Conservation (phyloP, 2,888 invertebrate genomes). For the Melinopterus prodromus region DNA sequence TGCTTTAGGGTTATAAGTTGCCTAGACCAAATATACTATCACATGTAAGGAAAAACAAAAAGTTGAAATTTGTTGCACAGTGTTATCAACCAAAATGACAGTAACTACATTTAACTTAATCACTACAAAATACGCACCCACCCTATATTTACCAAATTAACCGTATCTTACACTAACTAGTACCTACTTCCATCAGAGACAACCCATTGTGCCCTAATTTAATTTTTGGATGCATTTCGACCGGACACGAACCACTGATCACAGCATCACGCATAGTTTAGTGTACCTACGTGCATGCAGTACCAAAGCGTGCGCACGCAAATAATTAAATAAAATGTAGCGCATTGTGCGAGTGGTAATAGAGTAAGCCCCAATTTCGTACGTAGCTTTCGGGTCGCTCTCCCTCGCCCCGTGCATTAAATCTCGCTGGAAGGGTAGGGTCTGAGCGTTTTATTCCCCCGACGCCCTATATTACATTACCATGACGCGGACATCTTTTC, state of each 20-base stretch:
- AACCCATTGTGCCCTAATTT: not conserved
- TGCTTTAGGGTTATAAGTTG: no score
- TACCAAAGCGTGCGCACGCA: not conserved
- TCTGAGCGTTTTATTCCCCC: constrained; percentile 27
- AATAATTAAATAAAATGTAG: not conserved
- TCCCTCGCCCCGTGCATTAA: constrained; percentile 24
- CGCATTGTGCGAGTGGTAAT: not conserved
- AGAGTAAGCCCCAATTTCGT: not conserved
- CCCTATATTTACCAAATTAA: not conserved
- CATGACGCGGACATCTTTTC: constrained; percentile 34
- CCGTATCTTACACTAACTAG: not conserved
- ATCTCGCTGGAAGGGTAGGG: constrained; percentile 31
- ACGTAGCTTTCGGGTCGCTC: not conserved
- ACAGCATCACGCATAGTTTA: not conserved
- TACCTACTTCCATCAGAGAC: not conserved
- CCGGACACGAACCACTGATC: not conserved
- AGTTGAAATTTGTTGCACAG: no score
- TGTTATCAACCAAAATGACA: no score
- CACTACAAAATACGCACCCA: not conserved
- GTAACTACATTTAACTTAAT: no score
- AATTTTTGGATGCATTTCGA: not conserved
- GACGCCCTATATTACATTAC: constrained; percentile 36
- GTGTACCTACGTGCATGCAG: not conserved
- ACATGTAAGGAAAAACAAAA: no score
- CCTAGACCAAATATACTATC: no score